phyloP scores from a whole-genome alignment of 2,888 invertebrate genomes.

The Nephrotoma appendiculata region DNA sequence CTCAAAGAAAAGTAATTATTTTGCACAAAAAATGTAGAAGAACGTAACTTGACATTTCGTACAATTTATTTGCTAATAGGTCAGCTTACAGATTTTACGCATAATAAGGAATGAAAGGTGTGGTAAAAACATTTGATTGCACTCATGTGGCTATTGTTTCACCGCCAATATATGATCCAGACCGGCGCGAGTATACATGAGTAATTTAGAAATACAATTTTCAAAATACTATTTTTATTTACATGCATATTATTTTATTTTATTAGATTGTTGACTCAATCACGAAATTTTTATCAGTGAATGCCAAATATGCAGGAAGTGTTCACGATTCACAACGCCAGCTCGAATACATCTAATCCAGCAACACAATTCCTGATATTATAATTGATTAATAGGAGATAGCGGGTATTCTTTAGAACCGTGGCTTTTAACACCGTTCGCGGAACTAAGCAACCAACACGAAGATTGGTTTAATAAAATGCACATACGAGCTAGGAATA shows the following conservation, averaged over 20 bases:
- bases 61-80: too few relatives aligned
- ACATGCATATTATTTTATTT: too few relatives aligned
- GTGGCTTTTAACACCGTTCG: not conserved
- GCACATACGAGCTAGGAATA: conserved; percentile 8
- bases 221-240: too few relatives aligned
- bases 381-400: too few relatives aligned
- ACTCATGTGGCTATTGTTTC: conserved; percentile 1
- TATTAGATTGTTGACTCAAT: too few relatives aligned
- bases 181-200: conserved; percentile 9
- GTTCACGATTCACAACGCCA: not conserved
- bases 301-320: not conserved
- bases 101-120: conserved; percentile 8
- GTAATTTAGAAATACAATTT: not conserved
- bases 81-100: not conserved
- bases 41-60: too few relatives aligned
- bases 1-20: too few relatives aligned
- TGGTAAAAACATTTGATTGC: too few relatives aligned
- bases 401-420: too few relatives aligned
- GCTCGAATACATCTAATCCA: conserved; percentile 4
- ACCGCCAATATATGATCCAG: conserved; percentile 6
- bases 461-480: conserved; percentile 7
- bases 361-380: not conserved
- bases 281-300: too few relatives aligned
- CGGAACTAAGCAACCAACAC: not conserved
- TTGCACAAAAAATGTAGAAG: too few relatives aligned